These are phyloP conservation scores for Baryphthengus martii DNA, from an alignment of 2,113 vertebrate genomes.

Conservation along the genomic window DNA sequence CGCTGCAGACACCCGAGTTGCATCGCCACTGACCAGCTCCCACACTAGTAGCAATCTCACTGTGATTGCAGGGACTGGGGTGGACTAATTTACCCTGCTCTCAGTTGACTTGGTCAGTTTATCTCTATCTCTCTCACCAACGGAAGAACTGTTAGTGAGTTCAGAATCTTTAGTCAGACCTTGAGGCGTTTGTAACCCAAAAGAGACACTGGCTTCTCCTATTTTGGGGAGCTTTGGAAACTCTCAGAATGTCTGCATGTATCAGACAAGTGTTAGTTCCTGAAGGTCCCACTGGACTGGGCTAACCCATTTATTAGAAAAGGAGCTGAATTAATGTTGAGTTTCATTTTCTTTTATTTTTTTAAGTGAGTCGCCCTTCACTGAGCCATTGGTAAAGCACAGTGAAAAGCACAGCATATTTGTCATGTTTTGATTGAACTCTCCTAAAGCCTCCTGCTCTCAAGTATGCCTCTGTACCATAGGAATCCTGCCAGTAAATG, in stretches of 20 bases:
- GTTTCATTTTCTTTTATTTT: neutral
- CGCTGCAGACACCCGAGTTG: rapidly evolving
- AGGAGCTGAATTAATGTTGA: neutral
- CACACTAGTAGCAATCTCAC: rapidly evolving
- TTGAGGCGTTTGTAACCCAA: neutral
- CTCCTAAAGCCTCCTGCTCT: neutral
- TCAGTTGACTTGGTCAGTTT: neutral
- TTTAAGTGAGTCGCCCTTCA: neutral
- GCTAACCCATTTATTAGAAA: neutral
- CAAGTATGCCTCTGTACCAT: neutral
- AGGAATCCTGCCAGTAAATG: neutral
- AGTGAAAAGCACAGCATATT: neutral
- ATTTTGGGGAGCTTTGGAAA: neutral
- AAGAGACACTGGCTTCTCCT: neutral
- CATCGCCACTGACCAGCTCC: neutral
- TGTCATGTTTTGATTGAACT: neutral
- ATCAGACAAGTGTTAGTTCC: neutral
- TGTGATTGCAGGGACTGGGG: neutral
- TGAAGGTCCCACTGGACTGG: neutral
- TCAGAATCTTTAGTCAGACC: neutral
- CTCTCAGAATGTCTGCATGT: neutral
- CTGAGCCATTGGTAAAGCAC: too few relatives aligned
- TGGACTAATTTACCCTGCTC: neutral
- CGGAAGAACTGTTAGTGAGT: neutral
- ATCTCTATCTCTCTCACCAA: neutral